Percentiles rank a stretch among this genome's conserved stretches.
phyloP scores from a whole-genome alignment of 64 coral and sea anemone species.

The Montipora efflorescens region DNA sequence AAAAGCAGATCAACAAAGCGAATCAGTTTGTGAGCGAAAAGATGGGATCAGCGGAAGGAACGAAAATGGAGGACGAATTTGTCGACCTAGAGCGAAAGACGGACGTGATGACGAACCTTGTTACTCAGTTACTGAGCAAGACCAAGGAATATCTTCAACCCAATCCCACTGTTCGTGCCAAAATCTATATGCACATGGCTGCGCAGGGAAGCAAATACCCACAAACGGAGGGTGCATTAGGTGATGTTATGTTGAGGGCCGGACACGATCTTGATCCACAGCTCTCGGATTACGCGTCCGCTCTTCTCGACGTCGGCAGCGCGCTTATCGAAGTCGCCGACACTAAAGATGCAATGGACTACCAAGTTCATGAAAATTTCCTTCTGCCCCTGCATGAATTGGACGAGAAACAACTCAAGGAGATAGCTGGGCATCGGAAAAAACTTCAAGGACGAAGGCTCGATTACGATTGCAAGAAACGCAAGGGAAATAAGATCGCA shows the following conservation, averaged over 20 bases:
- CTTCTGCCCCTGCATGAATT: constrained; percentile 71
- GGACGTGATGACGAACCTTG: constrained; percentile 80
- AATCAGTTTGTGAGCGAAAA: constrained; percentile 96
- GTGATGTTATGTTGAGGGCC: constrained; percentile 83
- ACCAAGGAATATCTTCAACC: constrained; percentile 94
- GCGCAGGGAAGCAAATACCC: constrained; percentile 65
- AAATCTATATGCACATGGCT: constrained; percentile 87
- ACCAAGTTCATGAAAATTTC: constrained; percentile 83
- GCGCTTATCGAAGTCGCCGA: constrained; percentile 83
- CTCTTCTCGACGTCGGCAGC: constrained; percentile 85
- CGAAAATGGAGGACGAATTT: constrained; percentile 90
- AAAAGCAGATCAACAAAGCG: constrained; percentile 97
- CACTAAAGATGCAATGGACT: constrained; percentile 65
- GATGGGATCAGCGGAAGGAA: constrained; percentile 94
- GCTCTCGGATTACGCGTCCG: constrained; percentile 81
- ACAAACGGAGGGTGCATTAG: constrained; percentile 78
- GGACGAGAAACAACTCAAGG: constrained; percentile 82
- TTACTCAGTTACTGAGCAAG: constrained; percentile 79
- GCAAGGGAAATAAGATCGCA: constrained; percentile 84
- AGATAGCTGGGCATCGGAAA: constrained; percentile 75
- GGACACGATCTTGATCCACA: constrained; percentile 77
- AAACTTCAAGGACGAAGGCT: constrained; percentile 88
- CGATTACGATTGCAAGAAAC: constrained; percentile 93
- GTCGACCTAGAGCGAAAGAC: constrained; percentile 90
- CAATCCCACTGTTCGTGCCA: constrained; percentile 78